These are phyloP conservation scores for Latrodectus hesperus DNA, from an alignment of 2,888 invertebrate species.

Conservation along the genomic window DNA sequence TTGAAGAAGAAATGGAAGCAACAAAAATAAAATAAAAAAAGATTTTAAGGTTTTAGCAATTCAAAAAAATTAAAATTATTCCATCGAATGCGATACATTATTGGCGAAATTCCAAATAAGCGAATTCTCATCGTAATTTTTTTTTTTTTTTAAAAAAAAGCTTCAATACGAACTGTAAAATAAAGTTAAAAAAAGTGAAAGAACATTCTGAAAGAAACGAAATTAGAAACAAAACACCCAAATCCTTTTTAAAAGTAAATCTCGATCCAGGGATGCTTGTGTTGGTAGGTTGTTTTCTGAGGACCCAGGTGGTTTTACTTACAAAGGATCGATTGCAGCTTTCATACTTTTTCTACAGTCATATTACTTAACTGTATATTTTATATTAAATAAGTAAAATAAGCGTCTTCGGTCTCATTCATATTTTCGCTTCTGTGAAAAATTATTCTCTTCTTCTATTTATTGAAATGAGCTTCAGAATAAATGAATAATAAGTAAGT, in stretches of 20 bases:
- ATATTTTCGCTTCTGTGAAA: slow-evolving; percentile 25
- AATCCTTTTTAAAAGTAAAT: slow-evolving; percentile 64
- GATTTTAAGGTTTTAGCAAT: no score
- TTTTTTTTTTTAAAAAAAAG: slow-evolving; percentile 21
- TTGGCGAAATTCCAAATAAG: slow-evolving; percentile 11
- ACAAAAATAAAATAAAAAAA: no score
- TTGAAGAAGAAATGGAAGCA: no score
- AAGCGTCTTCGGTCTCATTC: not conserved
- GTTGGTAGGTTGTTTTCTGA: slow-evolving; percentile 41
- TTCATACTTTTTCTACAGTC: slow-evolving; percentile 50
- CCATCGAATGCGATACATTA: not conserved
- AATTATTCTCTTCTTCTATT: slow-evolving; percentile 13
- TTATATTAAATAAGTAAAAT: slow-evolving; percentile 30
- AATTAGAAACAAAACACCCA: slow-evolving; percentile 1
- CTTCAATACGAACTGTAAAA: not conserved
- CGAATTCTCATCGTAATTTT: slow-evolving; percentile 49
- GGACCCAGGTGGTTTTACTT: slow-evolving; percentile 65
- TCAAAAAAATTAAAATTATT: no score
- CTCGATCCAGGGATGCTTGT: slow-evolving; percentile 25
- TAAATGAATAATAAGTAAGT: slow-evolving; percentile 44
- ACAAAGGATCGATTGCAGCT: slow-evolving; percentile 53
- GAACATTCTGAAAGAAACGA: not conserved
- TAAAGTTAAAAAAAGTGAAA: slow-evolving; percentile 23
- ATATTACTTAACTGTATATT: slow-evolving; percentile 61
- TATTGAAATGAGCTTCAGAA: slow-evolving; percentile 1